These are phyloP conservation scores for Antechinus stuartii DNA, from an alignment of 2,113 vertebrate species.

Conservation along the genomic window DNA sequence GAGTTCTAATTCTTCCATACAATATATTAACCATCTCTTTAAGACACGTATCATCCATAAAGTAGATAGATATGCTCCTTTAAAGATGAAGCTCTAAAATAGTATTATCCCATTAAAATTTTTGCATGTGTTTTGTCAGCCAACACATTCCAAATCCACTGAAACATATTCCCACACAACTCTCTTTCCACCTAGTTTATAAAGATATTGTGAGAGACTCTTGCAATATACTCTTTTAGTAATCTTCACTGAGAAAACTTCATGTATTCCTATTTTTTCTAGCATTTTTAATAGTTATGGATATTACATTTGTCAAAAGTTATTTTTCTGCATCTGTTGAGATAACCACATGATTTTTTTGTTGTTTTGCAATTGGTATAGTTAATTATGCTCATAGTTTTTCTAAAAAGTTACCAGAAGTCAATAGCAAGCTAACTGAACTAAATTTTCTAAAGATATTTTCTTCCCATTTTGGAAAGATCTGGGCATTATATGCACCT, in stretches of 20 bases:
- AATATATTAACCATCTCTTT: not conserved
- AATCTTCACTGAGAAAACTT: not conserved
- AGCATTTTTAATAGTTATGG: not conserved
- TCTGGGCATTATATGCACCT: too few species aligned
- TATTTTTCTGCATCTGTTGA: not conserved
- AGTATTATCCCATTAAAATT: not conserved
- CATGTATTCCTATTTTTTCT: not conserved
- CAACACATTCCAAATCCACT: not conserved
- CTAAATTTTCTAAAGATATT: too few species aligned
- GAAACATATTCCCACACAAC: not conserved
- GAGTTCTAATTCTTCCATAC: not conserved
- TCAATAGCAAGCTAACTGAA: too few species aligned
- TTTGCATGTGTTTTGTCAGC: not conserved
- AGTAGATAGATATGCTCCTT: not conserved
- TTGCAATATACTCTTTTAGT: not conserved
- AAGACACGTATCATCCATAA: not conserved
- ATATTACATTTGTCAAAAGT: not conserved
- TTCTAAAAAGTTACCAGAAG: not conserved
- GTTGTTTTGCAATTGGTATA: not conserved
- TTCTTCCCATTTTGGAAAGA: too few species aligned
- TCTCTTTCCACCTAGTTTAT: not conserved
- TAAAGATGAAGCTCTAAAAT: not conserved
- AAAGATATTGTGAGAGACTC: not conserved
- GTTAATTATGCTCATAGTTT: not conserved
- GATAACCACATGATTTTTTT: not conserved